These are phyloP conservation scores for Elgaria multicarinata DNA, from an alignment of 2,113 vertebrate genomes.

Conservation along the genomic window DNA sequence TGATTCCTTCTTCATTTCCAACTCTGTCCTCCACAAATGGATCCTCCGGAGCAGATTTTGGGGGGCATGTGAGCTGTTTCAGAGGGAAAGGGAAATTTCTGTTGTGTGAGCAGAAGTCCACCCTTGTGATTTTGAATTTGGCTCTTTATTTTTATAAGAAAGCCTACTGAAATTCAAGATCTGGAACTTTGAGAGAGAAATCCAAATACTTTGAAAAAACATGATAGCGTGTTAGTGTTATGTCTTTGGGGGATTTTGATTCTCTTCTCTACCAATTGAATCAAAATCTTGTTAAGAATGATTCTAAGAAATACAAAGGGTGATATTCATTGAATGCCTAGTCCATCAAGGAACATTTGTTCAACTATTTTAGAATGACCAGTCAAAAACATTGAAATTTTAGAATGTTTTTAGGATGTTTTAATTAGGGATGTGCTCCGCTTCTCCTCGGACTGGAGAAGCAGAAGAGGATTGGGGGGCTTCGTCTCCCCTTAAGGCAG, in stretches of 20 bases:
- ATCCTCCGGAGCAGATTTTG: too few species aligned
- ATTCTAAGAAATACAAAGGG: rapidly evolving
- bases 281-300: not conserved
- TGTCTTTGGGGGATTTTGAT: not conserved
- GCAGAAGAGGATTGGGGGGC: too few species aligned
- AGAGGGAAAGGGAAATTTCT: not conserved
- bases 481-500: too few species aligned
- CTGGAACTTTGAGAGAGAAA: not conserved
- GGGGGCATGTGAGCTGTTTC: too few species aligned
- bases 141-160: not conserved
- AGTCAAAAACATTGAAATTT: too few species aligned
- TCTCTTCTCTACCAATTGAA: not conserved
- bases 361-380: not conserved
- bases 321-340: rapidly evolving
- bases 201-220: not conserved
- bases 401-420: too few species aligned
- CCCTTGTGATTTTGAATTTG: not conserved
- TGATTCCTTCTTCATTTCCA: too few species aligned
- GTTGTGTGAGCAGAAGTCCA: not conserved
- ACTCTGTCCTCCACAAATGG: too few species aligned
- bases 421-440: too few species aligned
- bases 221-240: not conserved
- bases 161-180: not conserved
- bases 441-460: too few species aligned
- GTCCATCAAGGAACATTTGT: rapidly evolving